These are phyloP conservation scores for Unio pictorum DNA, from an alignment of 2,888 invertebrate genomes.

Conservation along the genomic window DNA sequence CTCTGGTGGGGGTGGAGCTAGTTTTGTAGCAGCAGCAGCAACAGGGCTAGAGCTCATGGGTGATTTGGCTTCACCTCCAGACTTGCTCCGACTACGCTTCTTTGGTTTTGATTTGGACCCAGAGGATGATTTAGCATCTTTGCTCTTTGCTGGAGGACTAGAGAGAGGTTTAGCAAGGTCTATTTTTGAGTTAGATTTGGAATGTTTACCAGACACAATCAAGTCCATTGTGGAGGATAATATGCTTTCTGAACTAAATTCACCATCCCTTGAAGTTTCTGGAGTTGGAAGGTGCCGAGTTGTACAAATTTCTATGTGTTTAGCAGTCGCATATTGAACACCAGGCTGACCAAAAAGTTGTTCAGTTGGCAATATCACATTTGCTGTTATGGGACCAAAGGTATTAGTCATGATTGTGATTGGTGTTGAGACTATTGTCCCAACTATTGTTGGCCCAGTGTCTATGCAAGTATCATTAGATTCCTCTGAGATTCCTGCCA, in stretches of 20 bases:
- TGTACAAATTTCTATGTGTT: conserved; percentile 43
- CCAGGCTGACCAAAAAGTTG: too few species aligned
- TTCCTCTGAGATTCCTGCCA: too few species aligned
- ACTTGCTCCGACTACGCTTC: conserved; percentile 51
- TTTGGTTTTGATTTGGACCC: conserved; percentile 28
- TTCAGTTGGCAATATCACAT: too few species aligned
- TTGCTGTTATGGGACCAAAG: too few species aligned
- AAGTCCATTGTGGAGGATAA: conserved; percentile 48
- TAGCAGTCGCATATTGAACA: neutral
- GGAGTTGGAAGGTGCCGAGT: conserved; percentile 51
- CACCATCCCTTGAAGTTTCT: conserved; percentile 53
- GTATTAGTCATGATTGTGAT: too few species aligned
- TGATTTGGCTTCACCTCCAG: conserved; percentile 43
- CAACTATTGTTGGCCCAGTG: too few species aligned
- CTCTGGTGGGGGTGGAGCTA: conserved; percentile 62
- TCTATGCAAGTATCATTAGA: too few species aligned
- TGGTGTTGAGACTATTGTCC: too few species aligned
- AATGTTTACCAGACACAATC: conserved; percentile 50
- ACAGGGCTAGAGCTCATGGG: conserved; percentile 23
- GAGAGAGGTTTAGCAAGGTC: conserved; percentile 23
- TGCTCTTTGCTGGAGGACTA: conserved; percentile 24
- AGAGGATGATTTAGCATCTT: conserved; percentile 26
- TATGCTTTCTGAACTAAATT: conserved; percentile 59
- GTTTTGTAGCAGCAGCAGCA: conserved; percentile 35
- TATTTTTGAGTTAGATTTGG: conserved; percentile 31